Base-by-base conservation (phyloP, 2,113 vertebrate genomes). In the Telmatochromis sp. region DNA sequence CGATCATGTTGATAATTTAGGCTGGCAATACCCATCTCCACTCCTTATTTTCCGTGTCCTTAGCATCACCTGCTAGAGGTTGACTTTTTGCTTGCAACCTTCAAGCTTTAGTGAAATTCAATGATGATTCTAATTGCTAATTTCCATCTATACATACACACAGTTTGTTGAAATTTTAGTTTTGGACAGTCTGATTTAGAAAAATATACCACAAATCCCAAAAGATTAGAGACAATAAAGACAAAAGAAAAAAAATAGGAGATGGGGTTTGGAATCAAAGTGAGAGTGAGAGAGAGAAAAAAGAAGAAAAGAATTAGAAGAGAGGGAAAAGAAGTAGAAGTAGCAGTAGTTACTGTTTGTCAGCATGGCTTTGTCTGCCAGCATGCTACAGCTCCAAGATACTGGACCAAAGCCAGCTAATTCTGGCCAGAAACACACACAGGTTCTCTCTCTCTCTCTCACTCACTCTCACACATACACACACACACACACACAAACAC, bases 331-430 rank as follows among this genome's bases (percentile, higher is more conserved):
- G 65, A 85, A 93, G 86, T 78, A 21, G 89, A 87, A 65, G 90
- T 92, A 89, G 91, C 93, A 90, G 91, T 84, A 96, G 91, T 96
- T 92, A 93, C 92, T 95, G 92, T 96, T 94, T 96, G 95, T 95
- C 94, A 93, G 94, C 92, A 87, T 95, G 88, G 89, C 79, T 87
- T 85, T 91, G 82, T 88, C 83, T 92, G 93, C 94, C 94, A 96
- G 91, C 75, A 89, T 55, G 80, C 86, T 89, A 90, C 91, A 93
- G 95, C 92, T 95, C 93, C 93, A 95, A 94, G 92, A 93, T 91
- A 82, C 82, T 90, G 86, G 86, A 82, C 65, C 37, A 60, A 89
- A 91, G 94, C 95, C 96, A 95, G 87, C 91, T 95, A 94, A 93
- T 91, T 91, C 57, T 49, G 82, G 49, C 84, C 53, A 78, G 80